Conservation (phyloP, 2,888 invertebrate genomes). For the Epinotia nisella region DNA sequence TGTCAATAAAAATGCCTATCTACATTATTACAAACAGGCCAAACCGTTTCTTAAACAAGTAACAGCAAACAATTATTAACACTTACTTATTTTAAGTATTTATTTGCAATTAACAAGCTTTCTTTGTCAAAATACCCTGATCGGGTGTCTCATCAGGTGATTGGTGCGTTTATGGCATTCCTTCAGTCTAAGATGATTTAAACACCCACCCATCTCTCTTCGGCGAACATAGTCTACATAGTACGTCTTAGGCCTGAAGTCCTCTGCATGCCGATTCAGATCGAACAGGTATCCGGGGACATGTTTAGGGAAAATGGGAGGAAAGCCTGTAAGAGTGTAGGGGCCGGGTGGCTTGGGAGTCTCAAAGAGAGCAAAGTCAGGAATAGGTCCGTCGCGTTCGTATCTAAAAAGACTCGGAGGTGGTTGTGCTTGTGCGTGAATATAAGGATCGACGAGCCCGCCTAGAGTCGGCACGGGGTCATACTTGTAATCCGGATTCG, state of each 20-base stretch:
- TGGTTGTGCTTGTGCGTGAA: constrained; percentile 67
- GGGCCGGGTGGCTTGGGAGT: constrained; percentile 73
- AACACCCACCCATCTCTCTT: constrained; percentile 83
- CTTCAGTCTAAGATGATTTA: constrained; percentile 73
- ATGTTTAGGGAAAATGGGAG: constrained; percentile 79
- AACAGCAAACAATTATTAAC: constrained; percentile 57
- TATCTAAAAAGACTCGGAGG: constrained; percentile 75
- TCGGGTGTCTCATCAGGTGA: constrained; percentile 42
- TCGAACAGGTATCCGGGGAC: constrained; percentile 80
- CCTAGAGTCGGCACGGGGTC: constrained; percentile 72
- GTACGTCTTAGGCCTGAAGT: constrained; percentile 80
- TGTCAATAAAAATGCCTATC: constrained; percentile 12
- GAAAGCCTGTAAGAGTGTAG: constrained; percentile 75
- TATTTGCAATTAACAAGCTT: constrained; percentile 50
- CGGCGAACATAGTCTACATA: constrained; percentile 83
- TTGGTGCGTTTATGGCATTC: constrained; percentile 67
- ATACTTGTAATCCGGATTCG: constrained; percentile 74
- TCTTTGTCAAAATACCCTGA: constrained; percentile 37
- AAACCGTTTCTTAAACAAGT: constrained; percentile 55
- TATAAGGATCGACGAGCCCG: constrained; percentile 74
- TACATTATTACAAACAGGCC: constrained; percentile 30
- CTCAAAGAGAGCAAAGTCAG: constrained; percentile 68
- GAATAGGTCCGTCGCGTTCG: constrained; percentile 77
- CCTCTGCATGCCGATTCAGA: constrained; percentile 76
- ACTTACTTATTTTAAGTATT: constrained; percentile 14